Evolutionary conservation across 2,797 vertebrate genomes (phyloP), one percentile per base, ranked within the genome.

Genomic region (Cyprinella venusta): DNA sequence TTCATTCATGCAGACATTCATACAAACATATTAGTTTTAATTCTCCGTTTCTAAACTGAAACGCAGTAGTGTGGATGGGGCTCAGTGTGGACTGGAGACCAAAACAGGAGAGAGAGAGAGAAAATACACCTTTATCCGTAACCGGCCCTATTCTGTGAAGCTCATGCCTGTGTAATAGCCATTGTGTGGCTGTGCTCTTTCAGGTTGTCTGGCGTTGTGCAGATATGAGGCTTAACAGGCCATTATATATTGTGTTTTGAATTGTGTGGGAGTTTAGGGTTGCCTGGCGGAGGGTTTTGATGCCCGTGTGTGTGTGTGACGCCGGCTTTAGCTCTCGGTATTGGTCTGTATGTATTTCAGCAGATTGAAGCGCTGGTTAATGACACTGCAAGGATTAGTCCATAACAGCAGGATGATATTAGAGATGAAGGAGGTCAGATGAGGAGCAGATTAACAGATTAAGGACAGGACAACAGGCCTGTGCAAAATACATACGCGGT

Each of bases 361-460:
- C 64, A 84, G 80, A 86, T 84, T 87, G 77, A 71, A 74, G 77
- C 19, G 40, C 42, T 52, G 81, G 79, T 77, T 88, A 88, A 88
- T 88, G 85, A 84, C 86, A 84, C 80, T 83, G 69, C 78, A 50
- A 38, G 87, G 77, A 85, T 87, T 87, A 68, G 26, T 24, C 40
- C 5, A 54, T 79, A 36, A 70, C 71, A 76, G 82, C 76, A 42
- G 74, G 74, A 81, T 81, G 78, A 85, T 80, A 81, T 67, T 75
- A 80, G 48, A 80, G 76, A 63, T 78, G 61, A 54, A 64, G 54
- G 48, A 65, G 76, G 76, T 63, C 59, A 64, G 63, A 21, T 59
- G 74, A 33, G 77, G 56, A 70, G 80, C 83, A 81, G 67, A 18
- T 90, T 86, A 83, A 38, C 81, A 86, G 86, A 86, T 89, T 89